phyloP scores from a whole-genome alignment of 2,888 invertebrate species.

The Globia sparganii region DNA sequence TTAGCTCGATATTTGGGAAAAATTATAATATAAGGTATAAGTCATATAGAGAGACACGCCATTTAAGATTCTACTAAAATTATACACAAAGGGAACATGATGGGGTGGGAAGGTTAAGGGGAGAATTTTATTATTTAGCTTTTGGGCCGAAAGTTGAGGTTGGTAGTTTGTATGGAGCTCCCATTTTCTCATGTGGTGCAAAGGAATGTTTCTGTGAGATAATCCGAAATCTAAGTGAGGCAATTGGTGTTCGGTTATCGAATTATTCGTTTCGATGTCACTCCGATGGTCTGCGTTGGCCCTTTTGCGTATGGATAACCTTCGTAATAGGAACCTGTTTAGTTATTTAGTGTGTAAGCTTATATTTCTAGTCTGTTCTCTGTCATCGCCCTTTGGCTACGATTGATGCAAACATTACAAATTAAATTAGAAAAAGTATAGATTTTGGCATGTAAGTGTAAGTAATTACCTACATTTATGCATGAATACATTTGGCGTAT shows the following conservation, averaged over 20 bases:
- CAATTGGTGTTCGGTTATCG: too few relatives aligned
- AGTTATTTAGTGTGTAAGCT: conserved; percentile 79
- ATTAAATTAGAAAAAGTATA: not conserved
- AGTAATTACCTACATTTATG: not conserved
- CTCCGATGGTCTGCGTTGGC: conserved; percentile 4
- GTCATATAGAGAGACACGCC: not conserved
- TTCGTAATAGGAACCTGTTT: conserved; percentile 37
- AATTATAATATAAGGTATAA: not conserved
- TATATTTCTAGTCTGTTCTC: conserved; percentile 79
- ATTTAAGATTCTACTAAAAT: conserved; percentile 2
- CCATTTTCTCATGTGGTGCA: not conserved
- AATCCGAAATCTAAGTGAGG: not conserved
- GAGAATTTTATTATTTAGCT: not conserved
- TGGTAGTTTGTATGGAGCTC: not conserved
- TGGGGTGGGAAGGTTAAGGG: not conserved
- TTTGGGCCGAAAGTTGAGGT: not conserved
- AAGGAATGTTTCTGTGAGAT: not conserved
- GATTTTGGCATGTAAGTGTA: not conserved
- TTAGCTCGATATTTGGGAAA: conserved; percentile 11
- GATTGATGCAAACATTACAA: conserved; percentile 24
- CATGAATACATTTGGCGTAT: conserved; percentile 13
- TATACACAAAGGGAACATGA: too few relatives aligned
- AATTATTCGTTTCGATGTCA: not conserved
- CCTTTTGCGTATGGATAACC: not conserved
- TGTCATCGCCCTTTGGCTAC: conserved; percentile 30